A percentile compares a stretch with the other conserved stretches of the same genome.
These are phyloP conservation scores for Polydrusus cervinus DNA, from an alignment of 2,888 invertebrate genomes.

Conservation along the genomic window DNA sequence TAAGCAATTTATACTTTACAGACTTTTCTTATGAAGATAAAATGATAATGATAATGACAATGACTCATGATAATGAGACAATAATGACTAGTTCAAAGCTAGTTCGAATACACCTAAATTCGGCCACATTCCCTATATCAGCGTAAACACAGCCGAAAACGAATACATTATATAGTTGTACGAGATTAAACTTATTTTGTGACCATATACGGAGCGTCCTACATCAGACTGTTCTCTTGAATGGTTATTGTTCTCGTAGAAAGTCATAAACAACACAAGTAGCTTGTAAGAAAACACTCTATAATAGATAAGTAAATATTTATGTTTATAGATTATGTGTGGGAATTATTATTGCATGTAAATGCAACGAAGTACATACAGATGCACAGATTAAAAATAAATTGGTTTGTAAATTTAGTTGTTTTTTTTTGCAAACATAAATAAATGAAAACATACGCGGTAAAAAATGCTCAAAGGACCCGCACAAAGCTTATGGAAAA, in stretches of 20 bases:
- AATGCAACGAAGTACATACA: background rate
- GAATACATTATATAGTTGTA: background rate
- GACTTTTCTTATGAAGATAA: too few species aligned
- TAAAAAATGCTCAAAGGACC: too few species aligned
- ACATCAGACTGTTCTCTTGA: slow-evolving; percentile 27
- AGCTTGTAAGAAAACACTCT: slow-evolving; percentile 20
- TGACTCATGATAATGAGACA: too few species aligned
- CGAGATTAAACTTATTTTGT: slow-evolving; percentile 15
- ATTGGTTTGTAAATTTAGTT: too few species aligned
- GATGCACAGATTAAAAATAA: too few species aligned
- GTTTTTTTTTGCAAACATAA: too few species aligned
- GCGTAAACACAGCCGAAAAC: slow-evolving; percentile 5
- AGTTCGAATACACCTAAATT: background rate
- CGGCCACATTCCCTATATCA: background rate
- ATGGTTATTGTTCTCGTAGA: slow-evolving; percentile 31
- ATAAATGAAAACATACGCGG: too few species aligned
- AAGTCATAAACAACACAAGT: slow-evolving; percentile 23
- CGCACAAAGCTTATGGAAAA: too few species aligned
- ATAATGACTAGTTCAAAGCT: too few species aligned
- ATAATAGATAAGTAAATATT: slow-evolving; percentile 1
- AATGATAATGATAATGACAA: too few species aligned
- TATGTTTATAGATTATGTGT: slow-evolving; percentile 1
- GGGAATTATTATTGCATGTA: slow-evolving; percentile 3
- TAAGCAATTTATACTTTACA: too few species aligned
- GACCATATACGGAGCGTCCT: slow-evolving; percentile 31